Conservation (phyloP, 2,113 vertebrate genomes). For the Leptosomus discolor region DNA sequence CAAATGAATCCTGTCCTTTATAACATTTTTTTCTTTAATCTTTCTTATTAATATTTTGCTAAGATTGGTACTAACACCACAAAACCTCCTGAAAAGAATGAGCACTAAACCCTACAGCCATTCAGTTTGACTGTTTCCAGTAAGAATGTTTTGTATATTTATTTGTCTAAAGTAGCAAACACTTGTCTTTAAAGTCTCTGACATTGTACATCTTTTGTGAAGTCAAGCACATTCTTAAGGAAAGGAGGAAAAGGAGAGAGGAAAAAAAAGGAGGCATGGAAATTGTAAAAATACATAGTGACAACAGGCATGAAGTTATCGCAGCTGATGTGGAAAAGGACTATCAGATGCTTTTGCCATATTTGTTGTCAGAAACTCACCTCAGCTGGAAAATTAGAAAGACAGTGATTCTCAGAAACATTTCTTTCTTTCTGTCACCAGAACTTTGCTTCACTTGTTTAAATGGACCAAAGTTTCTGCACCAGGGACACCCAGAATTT, state of each 20-base stretch:
- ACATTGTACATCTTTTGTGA: background rate
- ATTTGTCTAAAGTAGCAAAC: background rate
- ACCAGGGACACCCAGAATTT: background rate
- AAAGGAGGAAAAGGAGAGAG: background rate
- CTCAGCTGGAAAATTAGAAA: background rate
- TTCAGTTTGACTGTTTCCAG: background rate
- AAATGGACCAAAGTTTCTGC: background rate
- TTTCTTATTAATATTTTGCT: background rate
- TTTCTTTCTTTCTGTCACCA: background rate
- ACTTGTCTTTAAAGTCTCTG: background rate
- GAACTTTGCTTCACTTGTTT: background rate
- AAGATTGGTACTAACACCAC: background rate
- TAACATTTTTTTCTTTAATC: background rate
- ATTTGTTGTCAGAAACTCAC: background rate
- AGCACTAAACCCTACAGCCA: background rate
- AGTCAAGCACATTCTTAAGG: background rate
- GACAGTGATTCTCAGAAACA: background rate
- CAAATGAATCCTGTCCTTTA: background rate
- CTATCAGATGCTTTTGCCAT: background rate
- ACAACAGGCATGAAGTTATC: background rate
- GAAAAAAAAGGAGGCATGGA: background rate
- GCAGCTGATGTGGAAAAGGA: background rate
- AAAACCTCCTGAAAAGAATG: background rate
- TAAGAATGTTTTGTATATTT: background rate
- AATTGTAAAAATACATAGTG: background rate